Base-by-base conservation (phyloP, 2,888 invertebrate species). In the Neoascia interrupta region DNA sequence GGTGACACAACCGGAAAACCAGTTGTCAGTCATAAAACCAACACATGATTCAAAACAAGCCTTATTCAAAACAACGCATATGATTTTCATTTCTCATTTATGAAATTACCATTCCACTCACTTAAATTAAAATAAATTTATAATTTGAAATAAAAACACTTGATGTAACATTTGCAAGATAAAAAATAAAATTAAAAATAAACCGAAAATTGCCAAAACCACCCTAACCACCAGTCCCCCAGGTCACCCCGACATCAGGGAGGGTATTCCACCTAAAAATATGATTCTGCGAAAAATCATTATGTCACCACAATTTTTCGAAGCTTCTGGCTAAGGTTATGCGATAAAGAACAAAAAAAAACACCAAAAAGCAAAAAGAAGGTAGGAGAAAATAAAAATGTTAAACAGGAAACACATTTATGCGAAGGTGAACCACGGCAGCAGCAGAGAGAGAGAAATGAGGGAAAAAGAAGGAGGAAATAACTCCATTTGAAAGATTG, bases 391-490 rank as follows among this genome's bases (percentile, higher is more conserved):
- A 69, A 54, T 49, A 61, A 72, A 72, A 26, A 72, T 66, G 58
- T 66, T 66, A 37, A 79, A 79, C 72, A 79, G 79, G 73, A 79
- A 73, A 61, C 66, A 66, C 73, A 73, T 66, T 19, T 56, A 36
- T 47, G 45, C 15, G 37, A 61, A 70, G 61, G 54, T 61, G 39
- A 26, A 39, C 56, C 37, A 28, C 36, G 31, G 47, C 21, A 11
- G 15, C 26, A 28, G 8, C 26, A 19, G 16, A 3, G 23, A 34
- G 31, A 41, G 41, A 11, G 3, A 26, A 37, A 54, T 49, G 37
- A 63, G 16, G 28, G 43, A 43, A 56, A 37, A 21, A 54, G 31
- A 53, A 51, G 53, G 39, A 61, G 39, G 47, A 76, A 61, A 47
- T 49, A 76, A 54, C 76, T 66, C 64, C 53, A 76, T 76, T 76